These are phyloP conservation scores for Sesamia nonagrioides DNA, from an alignment of 1,140 invertebrate species.

Conservation along the genomic window DNA sequence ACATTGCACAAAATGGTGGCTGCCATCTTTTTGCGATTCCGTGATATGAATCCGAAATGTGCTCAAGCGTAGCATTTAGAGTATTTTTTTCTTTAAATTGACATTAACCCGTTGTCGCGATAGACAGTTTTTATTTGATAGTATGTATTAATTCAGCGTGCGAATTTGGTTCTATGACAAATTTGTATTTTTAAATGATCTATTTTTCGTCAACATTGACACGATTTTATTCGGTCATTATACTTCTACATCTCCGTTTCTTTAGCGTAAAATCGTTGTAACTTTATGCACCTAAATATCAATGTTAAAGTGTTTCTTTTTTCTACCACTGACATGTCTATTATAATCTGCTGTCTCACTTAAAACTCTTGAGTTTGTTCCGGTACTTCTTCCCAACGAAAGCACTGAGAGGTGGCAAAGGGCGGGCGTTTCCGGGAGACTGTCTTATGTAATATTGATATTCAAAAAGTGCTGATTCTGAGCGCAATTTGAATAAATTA, in stretches of 20 bases:
- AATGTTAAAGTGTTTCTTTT: background rate
- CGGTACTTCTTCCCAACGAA: too few species aligned
- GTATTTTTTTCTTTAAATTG: background rate
- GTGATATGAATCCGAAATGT: conserved; percentile 3
- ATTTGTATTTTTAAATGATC: background rate
- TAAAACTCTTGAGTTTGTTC: too few species aligned
- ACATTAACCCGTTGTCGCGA: conserved; percentile 6
- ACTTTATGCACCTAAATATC: background rate
- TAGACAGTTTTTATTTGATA: conserved; percentile 23
- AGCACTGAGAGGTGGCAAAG: too few species aligned
- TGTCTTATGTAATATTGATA: too few species aligned
- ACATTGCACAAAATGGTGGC: background rate
- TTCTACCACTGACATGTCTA: background rate
- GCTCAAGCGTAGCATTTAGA: background rate
- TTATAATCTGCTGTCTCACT: background rate
- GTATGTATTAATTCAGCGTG: conserved; percentile 22
- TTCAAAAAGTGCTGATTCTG: too few species aligned
- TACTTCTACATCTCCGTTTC: background rate
- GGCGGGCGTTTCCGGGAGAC: too few species aligned
- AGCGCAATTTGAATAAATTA: too few species aligned
- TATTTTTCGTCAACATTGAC: conserved; percentile 27
- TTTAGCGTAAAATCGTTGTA: background rate
- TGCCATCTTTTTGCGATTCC: background rate
- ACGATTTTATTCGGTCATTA: conserved; percentile 25
- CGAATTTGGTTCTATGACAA: background rate